A percentile compares a stretch with the other conserved stretches of the same genome.
Evolutionary conservation across 2,888 invertebrate genomes (phyloP).

Genomic region (Ectemnius cavifrons): DNA sequence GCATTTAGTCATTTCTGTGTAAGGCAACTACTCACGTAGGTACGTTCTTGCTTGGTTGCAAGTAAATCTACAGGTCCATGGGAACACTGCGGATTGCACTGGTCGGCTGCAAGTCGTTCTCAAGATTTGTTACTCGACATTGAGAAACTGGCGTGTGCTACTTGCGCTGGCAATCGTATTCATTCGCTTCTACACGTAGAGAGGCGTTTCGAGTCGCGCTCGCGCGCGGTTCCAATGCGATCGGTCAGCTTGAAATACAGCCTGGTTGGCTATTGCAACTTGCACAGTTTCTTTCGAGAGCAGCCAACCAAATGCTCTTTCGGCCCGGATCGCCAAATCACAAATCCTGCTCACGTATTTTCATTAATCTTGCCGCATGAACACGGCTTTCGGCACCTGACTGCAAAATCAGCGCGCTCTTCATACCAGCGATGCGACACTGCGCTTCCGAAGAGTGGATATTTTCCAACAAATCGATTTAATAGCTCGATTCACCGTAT

Average conservation of each 20-base stretch:
- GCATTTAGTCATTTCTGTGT: too few relatives aligned
- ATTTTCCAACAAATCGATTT: too few relatives aligned
- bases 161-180: slow-evolving; percentile 25
- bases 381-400: neutral
- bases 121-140: slow-evolving; percentile 68
- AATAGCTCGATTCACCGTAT: too few relatives aligned
- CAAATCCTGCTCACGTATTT: slow-evolving; percentile 34
- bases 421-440: neutral
- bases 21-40: too few relatives aligned
- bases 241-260: slow-evolving; percentile 41
- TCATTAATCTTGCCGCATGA: slow-evolving; percentile 36
- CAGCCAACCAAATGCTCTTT: neutral
- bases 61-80: too few relatives aligned
- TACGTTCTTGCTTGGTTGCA: too few relatives aligned
- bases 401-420: neutral
- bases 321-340: slow-evolving; percentile 26
- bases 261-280: slow-evolving; percentile 16
- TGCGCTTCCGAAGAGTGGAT: too few relatives aligned
- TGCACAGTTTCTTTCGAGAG: slow-evolving; percentile 12
- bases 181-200: slow-evolving; percentile 8
- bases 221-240: slow-evolving; percentile 25
- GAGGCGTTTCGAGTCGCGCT: slow-evolving; percentile 12
- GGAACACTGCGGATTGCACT: slow-evolving; percentile 33
- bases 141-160: slow-evolving; percentile 59
- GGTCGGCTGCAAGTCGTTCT: slow-evolving; percentile 38